Percentiles rank a stretch among this genome's conserved stretches.
Evolutionary conservation across 2,797 vertebrate species (phyloP).

Genomic region (Anas flavirostris): DNA sequence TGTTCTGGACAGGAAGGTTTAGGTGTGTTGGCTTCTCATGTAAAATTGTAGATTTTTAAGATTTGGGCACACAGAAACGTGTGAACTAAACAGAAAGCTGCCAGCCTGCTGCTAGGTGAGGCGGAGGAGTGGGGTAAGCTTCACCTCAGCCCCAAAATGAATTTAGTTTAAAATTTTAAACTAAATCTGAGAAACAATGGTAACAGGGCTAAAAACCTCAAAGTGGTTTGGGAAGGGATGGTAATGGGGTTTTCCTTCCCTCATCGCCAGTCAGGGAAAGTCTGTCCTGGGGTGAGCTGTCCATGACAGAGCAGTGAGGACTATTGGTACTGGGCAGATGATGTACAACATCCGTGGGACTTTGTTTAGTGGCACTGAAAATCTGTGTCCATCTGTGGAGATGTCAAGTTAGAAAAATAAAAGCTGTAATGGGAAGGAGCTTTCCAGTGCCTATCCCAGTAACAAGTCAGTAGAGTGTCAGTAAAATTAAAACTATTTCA

Average conservation of each 20-base stretch:
- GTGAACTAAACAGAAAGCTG: neutral
- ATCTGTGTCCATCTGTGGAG: neutral
- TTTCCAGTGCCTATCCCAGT: neutral
- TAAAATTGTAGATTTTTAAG: neutral
- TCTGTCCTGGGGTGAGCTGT: neutral
- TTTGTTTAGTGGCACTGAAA: neutral
- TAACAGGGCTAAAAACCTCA: neutral
- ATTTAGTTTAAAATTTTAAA: too few relatives aligned
- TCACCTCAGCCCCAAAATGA: neutral
- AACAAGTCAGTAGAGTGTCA: neutral
- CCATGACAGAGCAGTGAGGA: neutral
- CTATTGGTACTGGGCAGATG: rapidly evolving
- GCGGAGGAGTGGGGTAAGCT: neutral
- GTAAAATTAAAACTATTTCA: neutral
- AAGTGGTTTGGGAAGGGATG: neutral
- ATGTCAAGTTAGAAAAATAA: neutral
- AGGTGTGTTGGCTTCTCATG: neutral
- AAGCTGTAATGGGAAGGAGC: neutral
- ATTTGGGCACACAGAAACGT: neutral
- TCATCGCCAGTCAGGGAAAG: neutral
- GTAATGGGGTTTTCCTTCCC: neutral
- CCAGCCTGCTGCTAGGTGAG: neutral
- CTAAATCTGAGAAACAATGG: neutral
- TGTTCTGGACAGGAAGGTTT: neutral
- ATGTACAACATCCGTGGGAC: neutral